Conservation (phyloP, 2,888 invertebrate species). For the Lathronympha strigana region DNA sequence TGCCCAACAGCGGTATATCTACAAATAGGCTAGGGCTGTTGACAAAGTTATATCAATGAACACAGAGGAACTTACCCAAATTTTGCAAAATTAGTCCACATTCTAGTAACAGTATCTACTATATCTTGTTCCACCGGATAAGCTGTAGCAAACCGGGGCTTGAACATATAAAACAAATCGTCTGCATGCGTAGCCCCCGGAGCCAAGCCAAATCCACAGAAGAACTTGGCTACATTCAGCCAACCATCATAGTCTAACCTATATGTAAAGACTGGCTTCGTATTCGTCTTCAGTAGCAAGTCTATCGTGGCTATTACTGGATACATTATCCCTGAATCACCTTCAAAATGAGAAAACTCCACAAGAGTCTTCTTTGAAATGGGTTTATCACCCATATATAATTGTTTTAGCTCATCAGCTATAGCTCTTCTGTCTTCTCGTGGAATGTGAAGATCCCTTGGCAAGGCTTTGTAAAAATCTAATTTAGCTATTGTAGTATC, state of each 20-base stretch:
- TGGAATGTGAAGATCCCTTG: constrained; percentile 66
- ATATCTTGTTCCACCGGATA: constrained; percentile 56
- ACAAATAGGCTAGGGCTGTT: too few relatives aligned
- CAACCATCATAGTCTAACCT: constrained; percentile 68
- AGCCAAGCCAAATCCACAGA: constrained; percentile 56
- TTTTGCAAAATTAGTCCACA: constrained; percentile 79
- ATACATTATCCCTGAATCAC: constrained; percentile 68
- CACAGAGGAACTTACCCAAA: constrained; percentile 59
- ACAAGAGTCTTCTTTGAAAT: constrained; percentile 62
- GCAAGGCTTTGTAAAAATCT: constrained; percentile 62
- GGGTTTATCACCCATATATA: constrained; percentile 73
- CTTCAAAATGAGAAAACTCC: constrained; percentile 68
- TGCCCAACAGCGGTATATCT: too few relatives aligned
- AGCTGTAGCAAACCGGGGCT: constrained; percentile 51
- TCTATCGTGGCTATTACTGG: constrained; percentile 64
- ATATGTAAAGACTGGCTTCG: constrained; percentile 63
- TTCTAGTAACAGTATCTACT: constrained; percentile 61
- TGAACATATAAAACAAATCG: constrained; percentile 77
- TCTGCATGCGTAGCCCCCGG: constrained; percentile 76
- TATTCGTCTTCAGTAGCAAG: constrained; percentile 55
- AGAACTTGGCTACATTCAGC: constrained; percentile 67
- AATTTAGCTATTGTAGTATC: constrained; percentile 64
- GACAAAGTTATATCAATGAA: too few relatives aligned
- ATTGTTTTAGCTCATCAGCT: constrained; percentile 59
- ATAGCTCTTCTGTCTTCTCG: constrained; percentile 53